Evolutionary conservation across 2,888 invertebrate species (phyloP).

Genomic region (Pharmacophagus antenor): DNA sequence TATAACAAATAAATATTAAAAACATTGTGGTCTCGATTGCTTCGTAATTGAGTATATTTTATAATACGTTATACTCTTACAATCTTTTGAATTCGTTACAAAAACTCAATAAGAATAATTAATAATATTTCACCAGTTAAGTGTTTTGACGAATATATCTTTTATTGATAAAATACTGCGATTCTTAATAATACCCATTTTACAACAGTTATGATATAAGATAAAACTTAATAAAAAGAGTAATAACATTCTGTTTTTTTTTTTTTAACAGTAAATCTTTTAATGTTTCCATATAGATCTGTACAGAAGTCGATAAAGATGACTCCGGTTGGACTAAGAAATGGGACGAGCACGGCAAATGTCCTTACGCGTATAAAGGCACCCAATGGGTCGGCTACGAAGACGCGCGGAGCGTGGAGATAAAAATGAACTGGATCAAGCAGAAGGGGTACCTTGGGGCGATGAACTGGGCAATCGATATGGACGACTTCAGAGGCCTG

Average conservation of each 20-base stretch:
- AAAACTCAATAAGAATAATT: not conserved
- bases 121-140: too few relatives aligned
- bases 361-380: constrained; percentile 92
- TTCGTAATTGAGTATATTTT: not conserved
- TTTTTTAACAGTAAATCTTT: not conserved
- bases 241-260: not conserved
- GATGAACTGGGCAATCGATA: constrained; percentile 96
- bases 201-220: too few relatives aligned
- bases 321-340: constrained; percentile 89
- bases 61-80: not conserved
- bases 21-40: not conserved
- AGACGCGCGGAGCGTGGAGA: constrained; percentile 88
- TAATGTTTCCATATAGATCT: constrained; percentile 81
- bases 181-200: too few relatives aligned
- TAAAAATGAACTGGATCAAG: constrained; percentile 95
- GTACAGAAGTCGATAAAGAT: constrained; percentile 85
- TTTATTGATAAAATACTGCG: too few relatives aligned
- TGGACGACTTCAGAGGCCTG: constrained; percentile 93
- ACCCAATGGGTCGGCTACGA: constrained; percentile 96
- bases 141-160: too few relatives aligned
- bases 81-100: not conserved
- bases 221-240: too few relatives aligned
- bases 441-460: constrained; percentile 89
- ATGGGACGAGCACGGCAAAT: constrained; percentile 91
- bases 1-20: not conserved